Evolutionary conservation across 1,140 invertebrate genomes (phyloP).

Genomic region (Penaeus chinensis): DNA sequence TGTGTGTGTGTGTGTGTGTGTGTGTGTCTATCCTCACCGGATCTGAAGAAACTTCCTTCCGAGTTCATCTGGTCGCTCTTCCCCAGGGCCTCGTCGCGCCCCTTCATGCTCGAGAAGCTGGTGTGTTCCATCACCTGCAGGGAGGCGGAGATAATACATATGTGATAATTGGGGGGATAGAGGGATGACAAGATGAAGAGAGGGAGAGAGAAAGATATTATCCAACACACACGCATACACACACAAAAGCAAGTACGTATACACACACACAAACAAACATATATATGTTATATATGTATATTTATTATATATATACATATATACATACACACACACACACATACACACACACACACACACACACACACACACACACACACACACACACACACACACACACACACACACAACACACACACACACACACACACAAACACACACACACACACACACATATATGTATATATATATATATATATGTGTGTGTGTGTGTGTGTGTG

Average conservation of each 20-base stretch:
- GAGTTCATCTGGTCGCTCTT: not conserved
- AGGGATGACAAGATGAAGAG: no score
- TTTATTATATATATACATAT: no score
- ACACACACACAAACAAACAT: not conserved
- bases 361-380: not conserved
- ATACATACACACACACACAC: no score
- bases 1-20: no score
- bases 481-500: no score
- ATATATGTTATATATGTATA: no score
- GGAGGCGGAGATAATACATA: not conserved
- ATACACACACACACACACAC: no score
- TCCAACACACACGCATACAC: no score
- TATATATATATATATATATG: not conserved
- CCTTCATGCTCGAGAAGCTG: slow-evolving; percentile 20
- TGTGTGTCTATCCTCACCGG: not conserved
- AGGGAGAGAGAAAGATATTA: no score
- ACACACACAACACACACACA: slow-evolving; percentile 9
- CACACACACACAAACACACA: slow-evolving; percentile 11
- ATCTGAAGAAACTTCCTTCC: slow-evolving; percentile 24
- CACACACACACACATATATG: slow-evolving; percentile 2
- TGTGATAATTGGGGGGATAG: no score
- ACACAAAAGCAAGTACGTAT: no score
- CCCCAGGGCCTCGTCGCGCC: not conserved
- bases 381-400: not conserved
- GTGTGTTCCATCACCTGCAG: slow-evolving; percentile 11